phyloP scores from a whole-genome alignment of 2,797 vertebrate genomes.

The Aldrovandia affinis region DNA sequence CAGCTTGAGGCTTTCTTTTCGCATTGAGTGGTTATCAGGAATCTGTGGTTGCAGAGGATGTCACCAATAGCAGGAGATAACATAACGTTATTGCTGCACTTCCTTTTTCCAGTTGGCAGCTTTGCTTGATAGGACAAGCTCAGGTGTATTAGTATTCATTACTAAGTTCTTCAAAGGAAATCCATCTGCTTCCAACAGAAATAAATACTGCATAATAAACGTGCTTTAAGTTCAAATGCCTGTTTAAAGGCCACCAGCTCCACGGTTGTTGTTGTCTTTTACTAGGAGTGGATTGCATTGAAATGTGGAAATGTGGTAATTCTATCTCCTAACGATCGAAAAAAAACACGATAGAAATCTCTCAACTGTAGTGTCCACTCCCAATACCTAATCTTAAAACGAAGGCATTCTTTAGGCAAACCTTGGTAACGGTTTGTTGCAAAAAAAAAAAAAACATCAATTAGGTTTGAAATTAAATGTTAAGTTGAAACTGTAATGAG shows the following conservation, averaged over 20 bases:
- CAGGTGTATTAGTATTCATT: slow-evolving; percentile 40
- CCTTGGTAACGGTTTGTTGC: not conserved
- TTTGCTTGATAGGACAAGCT: slow-evolving; percentile 27
- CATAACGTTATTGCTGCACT: slow-evolving; percentile 36
- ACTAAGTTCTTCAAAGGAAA: slow-evolving; percentile 44
- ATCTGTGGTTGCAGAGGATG: slow-evolving; percentile 29
- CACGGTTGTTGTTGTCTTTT: slow-evolving; percentile 10
- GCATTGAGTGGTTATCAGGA: slow-evolving; percentile 21
- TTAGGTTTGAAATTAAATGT: not conserved
- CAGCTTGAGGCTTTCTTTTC: not conserved
- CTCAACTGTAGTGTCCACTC: not conserved
- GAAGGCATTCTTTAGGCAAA: not conserved
- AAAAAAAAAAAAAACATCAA: too few species aligned
- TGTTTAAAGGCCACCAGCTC: slow-evolving; percentile 15
- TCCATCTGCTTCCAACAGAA: slow-evolving; percentile 40
- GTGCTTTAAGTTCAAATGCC: slow-evolving; percentile 16
- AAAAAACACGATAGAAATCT: not conserved
- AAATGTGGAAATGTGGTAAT: not conserved
- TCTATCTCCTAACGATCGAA: too few species aligned
- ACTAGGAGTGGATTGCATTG: not conserved
- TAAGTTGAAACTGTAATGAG: not conserved
- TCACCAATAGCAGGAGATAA: slow-evolving; percentile 29
- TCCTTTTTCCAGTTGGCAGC: slow-evolving; percentile 26
- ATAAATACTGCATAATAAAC: slow-evolving; percentile 45
- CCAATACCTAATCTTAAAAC: not conserved